Conservation (phyloP, 1,140 invertebrate genomes). For the Aporrectodea caliginosa region DNA sequence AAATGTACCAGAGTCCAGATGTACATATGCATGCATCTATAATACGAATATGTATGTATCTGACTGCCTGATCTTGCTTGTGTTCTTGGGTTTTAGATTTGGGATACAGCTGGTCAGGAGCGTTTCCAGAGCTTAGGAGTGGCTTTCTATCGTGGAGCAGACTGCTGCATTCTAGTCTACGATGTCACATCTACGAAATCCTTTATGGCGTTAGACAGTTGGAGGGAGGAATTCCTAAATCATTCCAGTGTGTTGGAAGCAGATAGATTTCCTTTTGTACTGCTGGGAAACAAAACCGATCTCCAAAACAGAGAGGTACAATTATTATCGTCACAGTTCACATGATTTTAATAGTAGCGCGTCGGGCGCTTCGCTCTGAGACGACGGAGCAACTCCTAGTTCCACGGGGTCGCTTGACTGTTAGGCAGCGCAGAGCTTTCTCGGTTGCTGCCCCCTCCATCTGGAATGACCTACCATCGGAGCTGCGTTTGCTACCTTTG, state of each 20-base stretch:
- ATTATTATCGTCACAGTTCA: not conserved
- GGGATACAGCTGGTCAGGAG: conserved; percentile 56
- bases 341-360: not conserved
- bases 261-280: conserved; percentile 77
- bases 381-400: not conserved
- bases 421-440: too few species aligned
- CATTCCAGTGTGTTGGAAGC: conserved; percentile 79
- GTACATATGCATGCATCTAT: too few species aligned
- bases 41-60: not conserved
- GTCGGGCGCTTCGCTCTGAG: not conserved
- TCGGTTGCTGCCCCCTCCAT: too few species aligned
- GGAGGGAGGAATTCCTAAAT: conserved; percentile 83
- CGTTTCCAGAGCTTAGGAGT: conserved; percentile 74
- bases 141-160: conserved; percentile 87
- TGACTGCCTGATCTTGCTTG: not conserved
- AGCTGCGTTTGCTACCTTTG: too few species aligned
- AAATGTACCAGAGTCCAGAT: too few species aligned
- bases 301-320: conserved; percentile 40
- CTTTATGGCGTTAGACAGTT: conserved; percentile 76
- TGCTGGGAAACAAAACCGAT: conserved; percentile 76
- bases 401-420: too few species aligned
- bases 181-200: conserved; percentile 77
- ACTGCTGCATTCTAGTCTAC: conserved; percentile 84
- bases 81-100: conserved; percentile 47
- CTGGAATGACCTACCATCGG: too few species aligned